phyloP scores from a whole-genome alignment of 2,888 invertebrate species.

The Morpho achilles region DNA sequence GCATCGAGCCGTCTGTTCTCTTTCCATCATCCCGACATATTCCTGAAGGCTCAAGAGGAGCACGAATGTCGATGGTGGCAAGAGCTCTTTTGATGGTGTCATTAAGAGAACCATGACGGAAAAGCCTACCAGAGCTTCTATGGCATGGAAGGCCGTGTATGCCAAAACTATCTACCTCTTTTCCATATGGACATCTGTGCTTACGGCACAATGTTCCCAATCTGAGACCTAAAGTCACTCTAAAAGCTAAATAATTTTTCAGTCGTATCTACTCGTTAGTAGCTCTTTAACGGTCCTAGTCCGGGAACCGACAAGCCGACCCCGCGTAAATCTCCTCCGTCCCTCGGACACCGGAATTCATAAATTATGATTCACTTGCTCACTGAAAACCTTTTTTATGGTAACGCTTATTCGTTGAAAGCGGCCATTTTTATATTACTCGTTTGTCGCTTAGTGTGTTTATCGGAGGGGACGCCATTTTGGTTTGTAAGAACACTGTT shows the following conservation, averaged over 20 bases:
- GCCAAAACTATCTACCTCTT: too few relatives aligned
- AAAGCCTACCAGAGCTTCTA: too few relatives aligned
- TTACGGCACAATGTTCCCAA: too few relatives aligned
- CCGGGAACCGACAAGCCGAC: conserved; percentile 70
- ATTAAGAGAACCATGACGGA: too few relatives aligned
- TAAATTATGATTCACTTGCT: conserved; percentile 79
- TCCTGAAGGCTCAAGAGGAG: too few relatives aligned
- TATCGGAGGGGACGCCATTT: conserved; percentile 22
- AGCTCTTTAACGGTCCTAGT: conserved; percentile 42
- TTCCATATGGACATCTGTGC: too few relatives aligned
- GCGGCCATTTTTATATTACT: conserved; percentile 67
- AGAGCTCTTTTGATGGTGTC: too few relatives aligned
- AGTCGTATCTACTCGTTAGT: conserved; percentile 27
- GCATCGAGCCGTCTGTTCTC: too few relatives aligned
- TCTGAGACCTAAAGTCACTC: too few relatives aligned
- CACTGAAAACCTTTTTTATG: conserved; percentile 79
- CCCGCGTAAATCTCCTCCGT: conserved; percentile 70
- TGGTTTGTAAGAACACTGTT: conserved; percentile 2
- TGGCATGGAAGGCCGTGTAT: too few relatives aligned
- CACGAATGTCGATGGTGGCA: too few relatives aligned
- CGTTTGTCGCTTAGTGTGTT: conserved; percentile 53
- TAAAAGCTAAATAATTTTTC: not conserved
- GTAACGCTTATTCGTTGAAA: conserved; percentile 73
- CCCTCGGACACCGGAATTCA: conserved; percentile 74
- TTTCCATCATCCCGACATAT: too few relatives aligned